A percentile compares a stretch with the other conserved stretches of the same genome.
Conservation (phyloP, 2,113 vertebrate species). For the Mirounga angustirostris region DNA sequence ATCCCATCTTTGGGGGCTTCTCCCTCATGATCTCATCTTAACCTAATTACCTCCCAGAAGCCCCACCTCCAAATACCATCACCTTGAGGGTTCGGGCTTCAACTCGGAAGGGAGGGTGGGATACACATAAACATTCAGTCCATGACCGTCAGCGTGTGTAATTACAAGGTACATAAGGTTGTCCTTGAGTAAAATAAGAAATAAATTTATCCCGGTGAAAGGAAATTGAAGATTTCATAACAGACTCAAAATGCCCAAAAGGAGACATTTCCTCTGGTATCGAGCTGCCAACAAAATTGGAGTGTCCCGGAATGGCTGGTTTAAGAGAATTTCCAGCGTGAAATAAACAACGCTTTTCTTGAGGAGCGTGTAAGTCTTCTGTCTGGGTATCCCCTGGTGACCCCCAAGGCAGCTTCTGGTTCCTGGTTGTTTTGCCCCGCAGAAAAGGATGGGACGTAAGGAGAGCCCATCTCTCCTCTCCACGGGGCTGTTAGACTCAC, state of each 20-base stretch:
- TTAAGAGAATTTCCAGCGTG: neutral
- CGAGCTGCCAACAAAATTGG: neutral
- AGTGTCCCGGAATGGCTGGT: neutral
- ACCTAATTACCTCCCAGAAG: neutral
- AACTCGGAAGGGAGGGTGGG: neutral
- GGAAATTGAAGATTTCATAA: constrained; percentile 3
- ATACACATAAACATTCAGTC: neutral
- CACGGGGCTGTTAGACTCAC: neutral
- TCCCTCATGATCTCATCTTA: neutral
- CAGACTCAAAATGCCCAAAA: neutral
- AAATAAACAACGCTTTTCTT: neutral
- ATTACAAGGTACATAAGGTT: neutral
- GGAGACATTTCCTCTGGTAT: neutral
- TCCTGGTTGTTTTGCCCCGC: neutral
- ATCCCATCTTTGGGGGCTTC: neutral
- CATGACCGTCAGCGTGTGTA: neutral
- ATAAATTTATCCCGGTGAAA: neutral
- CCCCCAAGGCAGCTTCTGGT: neutral
- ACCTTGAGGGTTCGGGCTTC: neutral
- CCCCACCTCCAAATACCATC: neutral
- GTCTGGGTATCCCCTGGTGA: neutral
- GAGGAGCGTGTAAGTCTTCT: neutral
- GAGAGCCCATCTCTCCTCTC: neutral
- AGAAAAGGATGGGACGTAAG: neutral
- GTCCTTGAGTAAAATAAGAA: neutral